Conservation (phyloP, 2,888 invertebrate genomes). For the Cheiracanthium punctorium region DNA sequence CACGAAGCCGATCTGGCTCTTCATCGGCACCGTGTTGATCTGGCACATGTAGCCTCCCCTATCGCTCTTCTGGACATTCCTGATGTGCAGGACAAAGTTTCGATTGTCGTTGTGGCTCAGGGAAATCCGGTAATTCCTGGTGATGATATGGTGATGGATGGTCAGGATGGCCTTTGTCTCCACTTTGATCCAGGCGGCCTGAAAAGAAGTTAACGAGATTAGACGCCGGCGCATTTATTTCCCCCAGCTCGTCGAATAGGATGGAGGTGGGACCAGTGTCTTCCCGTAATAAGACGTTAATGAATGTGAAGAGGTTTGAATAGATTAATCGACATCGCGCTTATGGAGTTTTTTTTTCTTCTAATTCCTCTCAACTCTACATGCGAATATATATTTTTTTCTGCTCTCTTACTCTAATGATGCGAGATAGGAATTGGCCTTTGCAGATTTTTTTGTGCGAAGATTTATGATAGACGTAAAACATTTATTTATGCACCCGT, state of each 20-base stretch:
- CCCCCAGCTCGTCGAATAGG: background rate
- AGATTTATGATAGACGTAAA: too few relatives aligned
- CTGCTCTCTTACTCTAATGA: too few relatives aligned
- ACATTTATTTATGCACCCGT: too few relatives aligned
- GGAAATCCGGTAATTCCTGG: constrained; percentile 89
- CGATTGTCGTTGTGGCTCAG: constrained; percentile 77
- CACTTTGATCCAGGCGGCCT: constrained; percentile 98
- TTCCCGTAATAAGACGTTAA: background rate
- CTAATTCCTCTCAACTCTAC: too few relatives aligned
- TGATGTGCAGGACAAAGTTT: constrained; percentile 83
- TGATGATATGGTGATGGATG: constrained; percentile 82
- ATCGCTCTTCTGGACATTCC: constrained; percentile 92
- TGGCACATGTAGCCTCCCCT: constrained; percentile 80
- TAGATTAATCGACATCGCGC: background rate
- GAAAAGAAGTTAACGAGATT: constrained; percentile 28
- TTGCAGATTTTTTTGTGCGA: too few relatives aligned
- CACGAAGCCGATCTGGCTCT: constrained; percentile 90
- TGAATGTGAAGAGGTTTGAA: background rate
- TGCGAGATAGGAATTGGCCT: too few relatives aligned
- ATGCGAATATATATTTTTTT: too few relatives aligned
- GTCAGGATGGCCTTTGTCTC: constrained; percentile 90
- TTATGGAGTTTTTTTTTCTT: too few relatives aligned
- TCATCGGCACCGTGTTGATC: constrained; percentile 94
- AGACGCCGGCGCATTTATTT: background rate
- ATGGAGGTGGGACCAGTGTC: background rate